Evolutionary conservation across 1,140 invertebrate genomes (phyloP).

Genomic region (Bombus haemorrhoidalis): DNA sequence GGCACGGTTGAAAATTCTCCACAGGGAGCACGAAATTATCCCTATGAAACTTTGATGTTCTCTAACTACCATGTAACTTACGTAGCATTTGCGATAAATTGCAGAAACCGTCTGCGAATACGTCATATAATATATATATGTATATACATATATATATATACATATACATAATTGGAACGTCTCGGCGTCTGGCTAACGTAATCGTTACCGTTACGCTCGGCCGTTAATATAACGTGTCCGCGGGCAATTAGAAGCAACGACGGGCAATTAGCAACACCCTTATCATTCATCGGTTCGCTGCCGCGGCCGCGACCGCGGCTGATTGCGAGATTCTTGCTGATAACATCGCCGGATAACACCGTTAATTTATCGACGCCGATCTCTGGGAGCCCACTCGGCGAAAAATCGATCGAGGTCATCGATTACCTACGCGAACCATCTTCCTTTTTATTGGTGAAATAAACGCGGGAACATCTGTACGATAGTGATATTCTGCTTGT

Average conservation of each 20-base stretch:
- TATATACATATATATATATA: neutral
- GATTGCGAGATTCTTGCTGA: conserved; percentile 20
- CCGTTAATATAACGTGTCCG: conserved; percentile 35
- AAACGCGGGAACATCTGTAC: neutral
- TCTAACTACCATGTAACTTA: neutral
- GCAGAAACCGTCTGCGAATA: no score
- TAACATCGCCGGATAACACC: conserved; percentile 21
- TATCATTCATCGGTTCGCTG: conserved; percentile 34
- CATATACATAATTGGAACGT: neutral
- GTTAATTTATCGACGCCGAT: conserved; percentile 19
- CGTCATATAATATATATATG: neutral
- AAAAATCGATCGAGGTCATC: conserved; percentile 48
- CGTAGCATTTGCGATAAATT: neutral
- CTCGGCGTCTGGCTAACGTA: neutral
- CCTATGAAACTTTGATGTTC: no score
- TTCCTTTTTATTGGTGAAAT: neutral
- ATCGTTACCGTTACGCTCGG: conserved; percentile 38
- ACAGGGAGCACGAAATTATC: no score
- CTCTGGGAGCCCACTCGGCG: neutral
- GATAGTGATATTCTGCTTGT: neutral
- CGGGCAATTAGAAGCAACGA: conserved; percentile 43
- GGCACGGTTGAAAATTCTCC: no score
- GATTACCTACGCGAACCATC: neutral
- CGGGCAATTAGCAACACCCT: conserved; percentile 39
- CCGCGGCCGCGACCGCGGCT: neutral